Evolutionary conservation across 2,888 invertebrate species (phyloP), one percentile per base, ranked within the genome.

Genomic region (Phrixothrix hirtus): DNA sequence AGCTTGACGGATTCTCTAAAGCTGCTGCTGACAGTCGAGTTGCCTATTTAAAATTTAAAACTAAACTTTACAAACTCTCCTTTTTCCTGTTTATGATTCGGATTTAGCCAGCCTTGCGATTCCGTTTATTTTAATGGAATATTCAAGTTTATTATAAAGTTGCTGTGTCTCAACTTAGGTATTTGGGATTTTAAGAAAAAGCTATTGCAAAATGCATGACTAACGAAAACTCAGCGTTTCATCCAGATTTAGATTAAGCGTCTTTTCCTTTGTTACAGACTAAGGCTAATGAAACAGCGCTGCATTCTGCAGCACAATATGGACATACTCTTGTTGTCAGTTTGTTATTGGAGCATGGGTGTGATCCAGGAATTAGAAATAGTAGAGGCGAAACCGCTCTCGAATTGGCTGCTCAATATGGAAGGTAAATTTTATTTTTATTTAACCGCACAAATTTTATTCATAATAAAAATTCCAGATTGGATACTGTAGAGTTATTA

Each of bases 371-470:
- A 62, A 86, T 94, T 69, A 84, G 88, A 62, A 95, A 95, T 76
- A 84, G 83, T 63, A 86, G 88, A 54, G 91, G 92, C 43, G 96
- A 96, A 75, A 93, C 94, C 25, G 90, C 96, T 0, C 79, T 98
- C 67, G 97, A 98, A 75, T 83, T 98, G 54, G 96, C 97, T 5
- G 92, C 95, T 42, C 93, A 95, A 77, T 92, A 91, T 75, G 92
- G 92, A 68, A 83, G 87, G 87, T 87, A 73, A 78, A 29, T 2
- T 31, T 27, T 9, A 27, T 2, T 10, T 27, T 11, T 27, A 10
- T 9, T 27, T 7, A 9, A 27, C 2, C 9, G 10, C 2, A 17
- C 35, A 17, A 36, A n/a, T n/a, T 36, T 17, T 10, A n/a, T 6
- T 2, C 2, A 10, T 4, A 16, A 7, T 6, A 17, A 36, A 26